A percentile compares a stretch with the other conserved stretches of the same genome.
phyloP scores from a whole-genome alignment of 1,140 invertebrate genomes.

The Vanessa atalanta region DNA sequence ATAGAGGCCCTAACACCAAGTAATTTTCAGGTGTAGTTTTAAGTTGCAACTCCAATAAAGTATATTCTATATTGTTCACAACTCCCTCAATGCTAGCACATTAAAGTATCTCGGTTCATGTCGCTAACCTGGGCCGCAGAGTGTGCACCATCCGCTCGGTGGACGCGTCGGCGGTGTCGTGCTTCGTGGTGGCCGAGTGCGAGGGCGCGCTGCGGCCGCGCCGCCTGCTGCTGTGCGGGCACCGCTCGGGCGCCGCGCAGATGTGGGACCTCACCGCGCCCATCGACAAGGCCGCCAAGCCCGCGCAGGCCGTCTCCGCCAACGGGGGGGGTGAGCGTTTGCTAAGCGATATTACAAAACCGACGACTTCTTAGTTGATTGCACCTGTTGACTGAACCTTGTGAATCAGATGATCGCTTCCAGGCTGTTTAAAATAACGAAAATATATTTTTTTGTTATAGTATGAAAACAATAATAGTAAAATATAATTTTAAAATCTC shows the following conservation, averaged over 20 bases:
- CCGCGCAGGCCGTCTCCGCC: conserved; percentile 49
- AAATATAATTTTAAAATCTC: no score
- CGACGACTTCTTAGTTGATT: no score
- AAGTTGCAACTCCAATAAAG: not conserved
- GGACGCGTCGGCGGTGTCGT: conserved; percentile 96
- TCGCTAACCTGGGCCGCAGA: conserved; percentile 72
- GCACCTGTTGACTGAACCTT: no score
- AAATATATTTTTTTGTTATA: no score
- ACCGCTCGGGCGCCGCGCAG: conserved; percentile 96
- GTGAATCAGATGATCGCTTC: no score
- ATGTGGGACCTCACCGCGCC: conserved; percentile 99
- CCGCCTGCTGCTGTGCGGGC: conserved; percentile 96
- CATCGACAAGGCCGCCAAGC: conserved; percentile 89
- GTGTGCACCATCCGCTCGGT: conserved; percentile 97
- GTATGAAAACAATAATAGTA: no score
- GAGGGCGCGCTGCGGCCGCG: conserved; percentile 95
- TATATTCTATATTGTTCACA: not conserved
- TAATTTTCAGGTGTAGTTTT: no score
- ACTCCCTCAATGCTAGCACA: not conserved
- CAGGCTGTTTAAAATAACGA: no score
- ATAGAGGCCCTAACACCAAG: no score
- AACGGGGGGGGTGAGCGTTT: not conserved
- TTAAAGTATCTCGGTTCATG: no score
- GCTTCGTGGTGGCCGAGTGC: conserved; percentile 98
- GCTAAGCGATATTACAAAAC: not conserved